Conservation (phyloP, 2,113 vertebrate species). For the Bagarius yarrelli region DNA sequence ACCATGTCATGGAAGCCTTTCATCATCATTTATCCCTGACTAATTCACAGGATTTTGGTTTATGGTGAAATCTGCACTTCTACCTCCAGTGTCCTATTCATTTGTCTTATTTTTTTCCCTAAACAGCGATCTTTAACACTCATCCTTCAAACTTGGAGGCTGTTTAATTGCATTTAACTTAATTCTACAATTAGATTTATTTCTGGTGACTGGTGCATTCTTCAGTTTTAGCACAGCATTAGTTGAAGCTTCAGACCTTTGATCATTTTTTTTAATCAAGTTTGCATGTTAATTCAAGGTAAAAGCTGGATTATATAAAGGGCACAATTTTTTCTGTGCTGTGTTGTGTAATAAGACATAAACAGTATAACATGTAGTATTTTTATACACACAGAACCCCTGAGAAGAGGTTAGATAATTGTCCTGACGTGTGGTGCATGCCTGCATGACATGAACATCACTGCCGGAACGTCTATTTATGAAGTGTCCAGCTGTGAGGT, state of each 20-base stretch:
- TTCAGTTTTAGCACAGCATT: too few species aligned
- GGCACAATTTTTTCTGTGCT: not conserved
- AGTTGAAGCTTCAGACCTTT: too few species aligned
- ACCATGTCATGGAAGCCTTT: constrained; percentile 52
- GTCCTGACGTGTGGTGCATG: not conserved
- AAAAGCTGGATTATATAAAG: too few species aligned
- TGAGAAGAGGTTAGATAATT: not conserved
- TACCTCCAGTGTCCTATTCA: constrained; percentile 45
- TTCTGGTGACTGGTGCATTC: constrained; percentile 31
- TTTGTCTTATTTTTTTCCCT: constrained; percentile 32
- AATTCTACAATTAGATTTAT: constrained; percentile 39
- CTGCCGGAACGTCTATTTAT: constrained; percentile 59
- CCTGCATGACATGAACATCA: constrained; percentile 43
- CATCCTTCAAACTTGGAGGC: constrained; percentile 17
- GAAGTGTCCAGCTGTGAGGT: constrained; percentile 66
- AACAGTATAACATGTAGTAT: not conserved
- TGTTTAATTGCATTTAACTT: constrained; percentile 30
- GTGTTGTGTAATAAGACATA: not conserved
- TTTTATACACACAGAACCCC: not conserved
- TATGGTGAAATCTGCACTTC: constrained; percentile 50
- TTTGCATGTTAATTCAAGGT: too few species aligned
- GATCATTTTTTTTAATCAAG: too few species aligned
- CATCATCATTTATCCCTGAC: constrained; percentile 54
- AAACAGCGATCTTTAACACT: constrained; percentile 30
- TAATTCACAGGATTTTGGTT: constrained; percentile 54